Evolutionary conservation across 2,113 vertebrate species (phyloP).

Genomic region (Prionailurus viverrinus): DNA sequence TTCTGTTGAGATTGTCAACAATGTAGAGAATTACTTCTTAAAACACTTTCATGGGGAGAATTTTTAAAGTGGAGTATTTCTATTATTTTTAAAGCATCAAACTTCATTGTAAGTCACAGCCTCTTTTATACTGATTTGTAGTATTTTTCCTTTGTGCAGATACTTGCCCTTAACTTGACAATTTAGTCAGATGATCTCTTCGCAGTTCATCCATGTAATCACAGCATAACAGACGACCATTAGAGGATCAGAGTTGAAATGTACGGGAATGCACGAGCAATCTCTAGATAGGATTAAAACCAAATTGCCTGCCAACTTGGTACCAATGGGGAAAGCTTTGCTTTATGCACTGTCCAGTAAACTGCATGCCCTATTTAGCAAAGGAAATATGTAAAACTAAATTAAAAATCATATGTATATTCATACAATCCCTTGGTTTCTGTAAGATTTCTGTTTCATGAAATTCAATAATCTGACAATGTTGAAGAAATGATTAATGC

Average conservation of each 20-base stretch:
- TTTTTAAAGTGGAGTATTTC: constrained; percentile 65
- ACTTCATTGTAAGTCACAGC: constrained; percentile 62
- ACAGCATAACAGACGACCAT: constrained; percentile 80
- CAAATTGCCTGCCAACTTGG: constrained; percentile 62
- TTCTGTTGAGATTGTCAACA: neutral
- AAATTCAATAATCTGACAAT: constrained; percentile 60
- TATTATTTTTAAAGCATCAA: constrained; percentile 75
- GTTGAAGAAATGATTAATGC: constrained; percentile 62
- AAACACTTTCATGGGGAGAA: constrained; percentile 48
- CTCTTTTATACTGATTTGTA: constrained; percentile 74
- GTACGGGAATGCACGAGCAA: constrained; percentile 60
- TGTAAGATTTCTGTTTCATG: constrained; percentile 55
- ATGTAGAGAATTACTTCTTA: neutral
- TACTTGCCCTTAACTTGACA: constrained; percentile 71
- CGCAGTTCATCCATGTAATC: constrained; percentile 82
- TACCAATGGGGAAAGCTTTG: neutral
- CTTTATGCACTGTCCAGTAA: constrained; percentile 61
- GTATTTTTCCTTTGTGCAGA: constrained; percentile 71
- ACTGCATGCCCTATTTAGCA: constrained; percentile 64
- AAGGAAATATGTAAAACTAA: constrained; percentile 59
- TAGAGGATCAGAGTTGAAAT: constrained; percentile 77
- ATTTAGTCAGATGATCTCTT: constrained; percentile 73
- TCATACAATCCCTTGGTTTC: constrained; percentile 42
- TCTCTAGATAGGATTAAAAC: constrained; percentile 77
- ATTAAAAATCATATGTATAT: neutral